A percentile compares a stretch with the other conserved stretches of the same genome.
Evolutionary conservation across 2,113 vertebrate species (phyloP).

Genomic region (Panthera uncia): DNA sequence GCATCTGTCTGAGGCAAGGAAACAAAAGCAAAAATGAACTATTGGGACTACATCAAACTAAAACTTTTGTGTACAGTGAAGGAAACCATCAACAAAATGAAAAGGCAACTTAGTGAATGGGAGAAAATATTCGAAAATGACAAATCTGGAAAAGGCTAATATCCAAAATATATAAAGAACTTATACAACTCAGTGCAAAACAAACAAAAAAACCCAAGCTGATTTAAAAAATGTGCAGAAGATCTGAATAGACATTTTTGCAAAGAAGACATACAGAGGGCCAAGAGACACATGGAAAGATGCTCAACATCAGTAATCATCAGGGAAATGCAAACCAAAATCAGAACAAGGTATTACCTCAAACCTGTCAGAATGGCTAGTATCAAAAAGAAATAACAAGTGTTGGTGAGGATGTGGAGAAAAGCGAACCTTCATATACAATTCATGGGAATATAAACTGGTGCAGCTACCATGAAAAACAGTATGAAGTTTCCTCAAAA

Average conservation of each 20-base stretch:
- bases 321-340: not conserved
- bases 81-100: not conserved
- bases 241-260: not conserved
- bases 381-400: not conserved
- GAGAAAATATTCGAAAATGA: not conserved
- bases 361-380: not conserved
- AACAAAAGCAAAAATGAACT: not conserved
- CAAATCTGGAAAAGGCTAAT: not conserved
- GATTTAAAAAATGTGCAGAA: not conserved
- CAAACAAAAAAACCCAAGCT: not conserved
- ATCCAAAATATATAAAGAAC: not conserved
- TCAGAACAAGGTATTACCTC: not conserved
- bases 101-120: not conserved
- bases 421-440: not conserved
- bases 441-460: not conserved
- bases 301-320: not conserved
- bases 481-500: not conserved
- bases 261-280: not conserved
- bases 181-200: not conserved
- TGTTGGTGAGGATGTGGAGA: not conserved
- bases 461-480: not conserved
- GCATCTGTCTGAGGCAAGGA: not conserved
- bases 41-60: not conserved
- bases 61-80: not conserved
- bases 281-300: not conserved